Conservation (phyloP, 2,113 vertebrate genomes). For the Corydoras maculifer region DNA sequence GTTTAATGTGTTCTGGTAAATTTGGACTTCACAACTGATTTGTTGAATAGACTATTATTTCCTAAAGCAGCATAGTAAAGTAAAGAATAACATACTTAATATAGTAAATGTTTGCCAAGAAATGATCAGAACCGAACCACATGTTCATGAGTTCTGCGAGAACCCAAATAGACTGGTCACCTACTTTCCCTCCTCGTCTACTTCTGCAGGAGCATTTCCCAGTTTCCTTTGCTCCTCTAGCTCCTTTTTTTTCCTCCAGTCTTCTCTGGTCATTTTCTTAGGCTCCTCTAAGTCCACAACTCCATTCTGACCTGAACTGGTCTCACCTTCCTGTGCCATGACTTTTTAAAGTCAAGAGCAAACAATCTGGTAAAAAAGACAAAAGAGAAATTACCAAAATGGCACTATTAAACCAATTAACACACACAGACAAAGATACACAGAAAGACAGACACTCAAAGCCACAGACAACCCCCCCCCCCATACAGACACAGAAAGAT, state of each 20-base stretch:
- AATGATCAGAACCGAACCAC: too few species aligned
- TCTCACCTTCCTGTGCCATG: conserved; percentile 52
- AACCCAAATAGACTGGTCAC: conserved; percentile 40
- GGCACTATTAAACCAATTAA: background rate
- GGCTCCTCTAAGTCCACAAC: conserved; percentile 87
- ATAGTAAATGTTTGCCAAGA: too few species aligned
- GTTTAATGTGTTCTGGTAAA: too few species aligned
- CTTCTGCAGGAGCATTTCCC: conserved; percentile 94
- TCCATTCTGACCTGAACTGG: conserved; percentile 55
- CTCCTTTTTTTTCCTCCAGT: conserved; percentile 98
- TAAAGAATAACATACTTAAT: too few species aligned
- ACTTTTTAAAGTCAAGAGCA: background rate
- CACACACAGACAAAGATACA: too few species aligned
- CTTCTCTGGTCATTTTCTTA: conserved; percentile 95
- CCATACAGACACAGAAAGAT: too few species aligned
- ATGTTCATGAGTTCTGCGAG: too few species aligned
- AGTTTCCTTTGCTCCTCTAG: conserved; percentile 93
- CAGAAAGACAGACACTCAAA: too few species aligned
- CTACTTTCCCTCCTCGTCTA: conserved; percentile 97
- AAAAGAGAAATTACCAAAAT: background rate
- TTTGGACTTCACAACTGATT: too few species aligned
- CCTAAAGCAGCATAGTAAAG: too few species aligned
- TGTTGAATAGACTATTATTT: too few species aligned
- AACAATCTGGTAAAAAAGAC: background rate
- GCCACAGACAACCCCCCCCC: too few species aligned